Base-by-base conservation (phyloP, 2,888 invertebrate genomes). In the Idaea straminata region DNA sequence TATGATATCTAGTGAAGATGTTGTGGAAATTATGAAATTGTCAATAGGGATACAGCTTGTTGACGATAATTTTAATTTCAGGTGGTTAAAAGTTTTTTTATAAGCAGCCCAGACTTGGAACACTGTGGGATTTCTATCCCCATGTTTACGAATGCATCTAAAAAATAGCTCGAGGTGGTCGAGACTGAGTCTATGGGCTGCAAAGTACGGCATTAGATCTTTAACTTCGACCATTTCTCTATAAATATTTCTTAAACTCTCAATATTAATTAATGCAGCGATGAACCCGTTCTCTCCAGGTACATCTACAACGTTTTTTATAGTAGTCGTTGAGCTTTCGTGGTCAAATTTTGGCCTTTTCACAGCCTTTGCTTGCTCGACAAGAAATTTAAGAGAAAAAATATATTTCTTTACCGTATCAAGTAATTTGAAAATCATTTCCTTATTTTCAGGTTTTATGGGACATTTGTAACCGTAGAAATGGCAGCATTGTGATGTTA, bases 111-210 rank as follows among this genome's bases (percentile, higher is more conserved):
- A 47, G 2, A 47, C 47, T 47, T 47, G 47, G 13, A 47, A 59
- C 3, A 62, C 61, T 10, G 61, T 68, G 3, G 69, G 66, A 47
- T 72, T 71, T 59, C 69, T 66, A 47, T 72, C 70, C 5, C 70
- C 71, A 34, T 72, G 66, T 3, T 47, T 65, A 35, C 72, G 63
- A 35, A 70, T 71, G 5, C 61, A 10, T 7, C 67, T 65, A 60
- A 71, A 70, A 38, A 63, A 64, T 7, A 62, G 61, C 58, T 73
- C 72, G 5, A 73, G 10, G 35, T 75, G 72, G 16, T 73, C 71
- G 25, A 73, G 71, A 34, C 68, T 71, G 5, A 74, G n/a, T 15
- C 68, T 66, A 36, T 73, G 72, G 25, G 62, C 69, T 10, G 72
- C 67, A 35, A 73, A 67, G 58, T 70, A 71, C 0, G 7, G 35